Conservation (phyloP, 2,888 invertebrate genomes). For the Cheilosia scutellata region DNA sequence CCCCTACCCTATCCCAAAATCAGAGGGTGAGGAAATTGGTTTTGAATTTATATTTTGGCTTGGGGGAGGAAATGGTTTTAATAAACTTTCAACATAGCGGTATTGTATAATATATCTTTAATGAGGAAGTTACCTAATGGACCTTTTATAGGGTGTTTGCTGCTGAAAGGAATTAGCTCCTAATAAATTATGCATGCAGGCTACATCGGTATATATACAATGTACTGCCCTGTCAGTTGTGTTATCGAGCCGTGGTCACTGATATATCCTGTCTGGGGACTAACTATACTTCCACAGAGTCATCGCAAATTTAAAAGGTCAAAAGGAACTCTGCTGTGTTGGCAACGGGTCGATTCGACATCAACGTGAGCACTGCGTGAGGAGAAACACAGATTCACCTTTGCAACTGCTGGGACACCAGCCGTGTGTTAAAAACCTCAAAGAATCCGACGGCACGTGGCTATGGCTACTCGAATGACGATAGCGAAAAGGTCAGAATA, state of each 20-base stretch:
- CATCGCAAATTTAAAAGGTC: slow-evolving; percentile 29
- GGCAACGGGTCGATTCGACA: neutral
- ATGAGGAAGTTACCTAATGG: too few species aligned
- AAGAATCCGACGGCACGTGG: slow-evolving; percentile 15
- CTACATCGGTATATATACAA: too few species aligned
- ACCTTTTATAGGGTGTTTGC: too few species aligned
- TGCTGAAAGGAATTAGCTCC: too few species aligned
- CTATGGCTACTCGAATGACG: neutral
- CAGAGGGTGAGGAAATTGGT: too few species aligned
- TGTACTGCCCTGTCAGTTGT: neutral
- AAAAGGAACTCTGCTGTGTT: neutral
- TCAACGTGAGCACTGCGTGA: neutral
- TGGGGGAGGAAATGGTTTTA: too few species aligned
- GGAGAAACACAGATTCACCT: slow-evolving; percentile 13
- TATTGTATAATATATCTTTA: too few species aligned
- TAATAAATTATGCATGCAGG: too few species aligned
- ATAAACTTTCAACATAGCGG: too few species aligned
- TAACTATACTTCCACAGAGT: neutral
- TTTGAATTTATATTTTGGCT: too few species aligned
- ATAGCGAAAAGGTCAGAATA: slow-evolving; percentile 22
- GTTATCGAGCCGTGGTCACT: slow-evolving; percentile 1
- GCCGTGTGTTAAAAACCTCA: neutral
- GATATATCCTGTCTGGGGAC: neutral
- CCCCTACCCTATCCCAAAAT: neutral
- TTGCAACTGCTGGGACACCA: neutral